These are phyloP conservation scores for Nomada ruficornis DNA, from an alignment of 2,888 invertebrate species.

Conservation along the genomic window DNA sequence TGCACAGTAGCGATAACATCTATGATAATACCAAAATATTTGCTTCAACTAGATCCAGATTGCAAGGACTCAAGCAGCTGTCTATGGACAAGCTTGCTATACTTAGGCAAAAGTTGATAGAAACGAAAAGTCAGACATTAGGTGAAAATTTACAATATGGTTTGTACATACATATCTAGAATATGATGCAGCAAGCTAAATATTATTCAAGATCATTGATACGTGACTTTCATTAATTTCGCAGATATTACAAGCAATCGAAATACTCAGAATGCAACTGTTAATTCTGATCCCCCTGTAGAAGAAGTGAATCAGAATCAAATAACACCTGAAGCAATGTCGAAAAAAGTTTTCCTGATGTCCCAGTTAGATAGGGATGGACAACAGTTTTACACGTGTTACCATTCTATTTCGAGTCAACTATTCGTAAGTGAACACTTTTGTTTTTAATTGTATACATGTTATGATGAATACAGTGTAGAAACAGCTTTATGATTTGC, in stretches of 20 bases:
- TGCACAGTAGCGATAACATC: constrained; percentile 41
- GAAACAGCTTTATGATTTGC: constrained; percentile 68
- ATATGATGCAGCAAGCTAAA: background rate
- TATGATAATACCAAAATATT: constrained; percentile 79
- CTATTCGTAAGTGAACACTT: constrained; percentile 84
- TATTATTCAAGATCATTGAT: background rate
- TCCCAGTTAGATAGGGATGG: constrained; percentile 87
- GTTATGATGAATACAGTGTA: background rate
- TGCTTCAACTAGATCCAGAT: constrained; percentile 85
- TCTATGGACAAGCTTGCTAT: constrained; percentile 89
- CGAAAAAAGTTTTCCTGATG: constrained; percentile 85
- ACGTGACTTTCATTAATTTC: constrained; percentile 10
- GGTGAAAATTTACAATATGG: constrained; percentile 67
- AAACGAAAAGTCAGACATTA: constrained; percentile 83
- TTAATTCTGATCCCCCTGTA: constrained; percentile 64
- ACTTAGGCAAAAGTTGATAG: constrained; percentile 87
- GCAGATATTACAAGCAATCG: constrained; percentile 65
- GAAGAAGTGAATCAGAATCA: constrained; percentile 73
- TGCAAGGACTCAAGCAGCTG: constrained; percentile 88
- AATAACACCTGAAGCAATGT: constrained; percentile 71
- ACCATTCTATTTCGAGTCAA: constrained; percentile 86
- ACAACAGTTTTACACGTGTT: constrained; percentile 86
- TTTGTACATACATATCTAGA: constrained; percentile 37
- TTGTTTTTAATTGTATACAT: constrained; percentile 24
- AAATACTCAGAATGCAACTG: constrained; percentile 47